Evolutionary conservation across 1,140 invertebrate genomes (phyloP), one percentile per base, ranked within the genome.

Genomic region (Bactericera cockerelli): DNA sequence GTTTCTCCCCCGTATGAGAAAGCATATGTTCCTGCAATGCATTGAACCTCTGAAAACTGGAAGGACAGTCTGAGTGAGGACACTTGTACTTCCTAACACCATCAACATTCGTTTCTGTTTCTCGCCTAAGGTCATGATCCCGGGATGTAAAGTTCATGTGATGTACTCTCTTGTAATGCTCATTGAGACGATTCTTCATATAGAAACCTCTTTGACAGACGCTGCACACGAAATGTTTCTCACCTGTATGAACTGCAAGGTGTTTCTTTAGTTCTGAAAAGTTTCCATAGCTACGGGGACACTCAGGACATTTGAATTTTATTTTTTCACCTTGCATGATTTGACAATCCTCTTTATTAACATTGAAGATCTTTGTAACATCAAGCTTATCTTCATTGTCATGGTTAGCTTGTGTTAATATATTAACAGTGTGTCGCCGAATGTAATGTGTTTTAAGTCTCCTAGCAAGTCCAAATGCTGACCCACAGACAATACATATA

Each of bases 21-120:
- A 36, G 55, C 28, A 36, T 59, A 25, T 66, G 65, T 26, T 55
- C 54, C 14, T 62, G 61, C 39, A 66, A 39, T 21, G 95, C 91
- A 71, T 95, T 91, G 70, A 94, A 95, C 61, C 91, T 78, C 0
- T 91, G 93, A 67, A 96, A 96, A 49, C 42, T 49, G n/a, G 42
- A 49, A 10, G 42, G 42, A 49, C 42, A 49, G 4, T 13, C 28
- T 6, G 28, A 13, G 19, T 16, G 22, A 49, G 42, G 42, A 49
- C 42, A 49, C n/a, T 49, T 49, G 42, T 19, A 49, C n/a, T 49
- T 49, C 8, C 42, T 6, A 16, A 49, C 22, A n/a, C 42, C 42
- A 49, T 49, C 42, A 6, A 49, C 42, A 19, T 22, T 16, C 8
- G 22, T 49, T 49, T 49, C 42, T 16, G 42, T 49, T 49, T 49